Percentiles rank a stretch among this genome's conserved stretches.
These are phyloP conservation scores for Turritopsis rubra DNA, from an alignment of 30 jellyfish, hydroid and myxozoan genomes.

Conservation along the genomic window DNA sequence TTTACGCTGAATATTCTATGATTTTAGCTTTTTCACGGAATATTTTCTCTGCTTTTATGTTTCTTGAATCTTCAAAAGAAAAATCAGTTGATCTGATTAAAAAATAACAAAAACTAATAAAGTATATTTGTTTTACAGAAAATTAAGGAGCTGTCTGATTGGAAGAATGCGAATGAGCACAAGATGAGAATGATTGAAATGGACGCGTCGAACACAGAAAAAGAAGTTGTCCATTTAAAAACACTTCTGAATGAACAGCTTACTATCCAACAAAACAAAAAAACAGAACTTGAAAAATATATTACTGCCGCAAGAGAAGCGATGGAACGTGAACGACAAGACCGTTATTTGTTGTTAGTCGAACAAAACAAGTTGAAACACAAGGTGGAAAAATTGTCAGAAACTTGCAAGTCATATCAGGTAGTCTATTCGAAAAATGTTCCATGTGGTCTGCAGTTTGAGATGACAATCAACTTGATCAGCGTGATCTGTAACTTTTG, in stretches of 20 bases:
- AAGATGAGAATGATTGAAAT: conserved; percentile 43
- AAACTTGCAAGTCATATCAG: conserved; percentile 77
- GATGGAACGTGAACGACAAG: conserved; percentile 83
- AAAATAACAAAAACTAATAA: no score
- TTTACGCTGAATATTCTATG: no score
- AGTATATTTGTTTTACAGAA: conserved; percentile 50
- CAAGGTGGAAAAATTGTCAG: conserved; percentile 81
- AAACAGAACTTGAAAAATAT: conserved; percentile 51
- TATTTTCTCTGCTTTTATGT: no score
- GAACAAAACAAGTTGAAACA: conserved; percentile 83
- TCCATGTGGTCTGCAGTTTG: no score
- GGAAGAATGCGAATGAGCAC: conserved; percentile 46
- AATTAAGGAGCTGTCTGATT: conserved; percentile 39
- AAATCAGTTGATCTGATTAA: no score
- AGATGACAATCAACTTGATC: no score
- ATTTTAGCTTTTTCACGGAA: no score
- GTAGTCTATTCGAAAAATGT: conserved; percentile 54
- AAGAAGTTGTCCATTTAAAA: conserved; percentile 49
- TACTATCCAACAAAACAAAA: conserved; percentile 37
- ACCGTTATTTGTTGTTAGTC: conserved; percentile 59
- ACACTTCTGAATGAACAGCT: conserved; percentile 47
- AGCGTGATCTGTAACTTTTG: no score
- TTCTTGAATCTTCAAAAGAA: no score
- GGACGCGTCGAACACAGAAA: conserved; percentile 50
- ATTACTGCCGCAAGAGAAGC: conserved; percentile 67